A percentile compares a stretch with the other conserved stretches of the same genome.
Conservation (phyloP, 2,797 vertebrate species). For the Microcaecilia unicolor region DNA sequence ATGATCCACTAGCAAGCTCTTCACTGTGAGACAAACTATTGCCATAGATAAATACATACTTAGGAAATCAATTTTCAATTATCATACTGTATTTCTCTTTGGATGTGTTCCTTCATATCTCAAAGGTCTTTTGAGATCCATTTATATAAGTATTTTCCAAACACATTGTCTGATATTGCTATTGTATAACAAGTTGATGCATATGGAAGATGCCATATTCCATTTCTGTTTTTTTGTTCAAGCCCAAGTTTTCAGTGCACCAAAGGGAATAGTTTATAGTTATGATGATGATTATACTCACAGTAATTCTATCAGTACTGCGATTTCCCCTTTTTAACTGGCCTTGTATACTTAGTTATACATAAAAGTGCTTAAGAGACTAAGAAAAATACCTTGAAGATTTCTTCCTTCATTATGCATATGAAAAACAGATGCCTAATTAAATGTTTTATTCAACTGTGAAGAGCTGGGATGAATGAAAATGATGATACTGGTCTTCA, state of each 20-base stretch:
- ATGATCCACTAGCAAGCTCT: too few species aligned
- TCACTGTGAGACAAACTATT: too few species aligned
- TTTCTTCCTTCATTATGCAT: slow-evolving; percentile 11
- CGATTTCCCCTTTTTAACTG: slow-evolving; percentile 1
- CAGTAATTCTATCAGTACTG: slow-evolving; percentile 12
- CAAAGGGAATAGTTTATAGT: slow-evolving; percentile 24
- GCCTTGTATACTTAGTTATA: slow-evolving; percentile 26
- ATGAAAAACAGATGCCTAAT: slow-evolving; percentile 22
- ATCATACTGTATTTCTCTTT: too few species aligned
- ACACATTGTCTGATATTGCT: slow-evolving; percentile 8
- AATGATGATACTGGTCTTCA: slow-evolving; percentile 9
- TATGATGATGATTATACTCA: slow-evolving; percentile 11
- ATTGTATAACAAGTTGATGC: slow-evolving; percentile 15
- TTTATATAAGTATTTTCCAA: too few species aligned
- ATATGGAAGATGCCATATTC: slow-evolving; percentile 16
- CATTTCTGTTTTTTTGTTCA: slow-evolving; percentile 22
- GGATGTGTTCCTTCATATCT: too few species aligned
- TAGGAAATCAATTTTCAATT: too few species aligned
- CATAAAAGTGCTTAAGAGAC: slow-evolving; percentile 37
- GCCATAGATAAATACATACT: too few species aligned
- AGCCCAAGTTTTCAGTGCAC: slow-evolving; percentile 39
- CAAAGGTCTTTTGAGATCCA: too few species aligned
- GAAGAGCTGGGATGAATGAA: slow-evolving; percentile 11
- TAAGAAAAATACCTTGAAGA: slow-evolving; percentile 3
- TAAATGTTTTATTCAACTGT: slow-evolving; percentile 13